A percentile compares a stretch with the other conserved stretches of the same genome.
Evolutionary conservation across 2,888 invertebrate genomes (phyloP).

Genomic region (Antheraea assamensis): DNA sequence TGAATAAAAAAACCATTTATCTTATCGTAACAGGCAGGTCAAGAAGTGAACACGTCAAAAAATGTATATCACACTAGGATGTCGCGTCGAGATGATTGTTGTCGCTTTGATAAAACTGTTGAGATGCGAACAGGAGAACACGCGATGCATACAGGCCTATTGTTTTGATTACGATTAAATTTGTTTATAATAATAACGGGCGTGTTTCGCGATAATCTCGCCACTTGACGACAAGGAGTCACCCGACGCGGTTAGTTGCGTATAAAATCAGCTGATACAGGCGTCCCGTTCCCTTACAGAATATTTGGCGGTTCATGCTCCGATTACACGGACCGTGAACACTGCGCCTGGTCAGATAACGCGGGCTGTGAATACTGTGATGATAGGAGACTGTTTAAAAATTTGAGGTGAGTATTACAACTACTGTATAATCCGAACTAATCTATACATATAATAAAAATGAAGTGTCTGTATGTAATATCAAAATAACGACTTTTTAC

Average conservation of each 20-base stretch:
- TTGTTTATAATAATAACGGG: neutral
- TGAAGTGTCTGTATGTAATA: too few species aligned
- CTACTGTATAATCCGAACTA: too few species aligned
- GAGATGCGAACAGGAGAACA: neutral
- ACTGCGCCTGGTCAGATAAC: conserved; percentile 63
- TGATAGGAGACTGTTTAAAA: conserved; percentile 42
- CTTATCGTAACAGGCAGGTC: neutral
- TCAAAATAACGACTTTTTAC: too few species aligned
- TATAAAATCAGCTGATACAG: neutral
- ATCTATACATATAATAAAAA: too few species aligned
- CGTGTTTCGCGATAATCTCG: conserved; percentile 24
- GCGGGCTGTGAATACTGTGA: conserved; percentile 72
- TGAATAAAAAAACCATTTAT: neutral
- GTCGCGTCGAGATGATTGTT: neutral
- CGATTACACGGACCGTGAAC: conserved; percentile 75
- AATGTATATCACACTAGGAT: neutral
- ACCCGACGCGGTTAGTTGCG: neutral
- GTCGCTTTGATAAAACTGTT: neutral
- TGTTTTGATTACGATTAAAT: neutral
- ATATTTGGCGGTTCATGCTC: conserved; percentile 66
- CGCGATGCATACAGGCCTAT: neutral
- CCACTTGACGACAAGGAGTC: conserved; percentile 32
- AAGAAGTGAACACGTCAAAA: neutral
- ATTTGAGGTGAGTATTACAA: conserved; percentile 30
- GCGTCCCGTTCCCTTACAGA: conserved; percentile 42